Evolutionary conservation across 2,888 invertebrate genomes (phyloP), one percentile per base, ranked within the genome.

Genomic region (Ophion costatus): DNA sequence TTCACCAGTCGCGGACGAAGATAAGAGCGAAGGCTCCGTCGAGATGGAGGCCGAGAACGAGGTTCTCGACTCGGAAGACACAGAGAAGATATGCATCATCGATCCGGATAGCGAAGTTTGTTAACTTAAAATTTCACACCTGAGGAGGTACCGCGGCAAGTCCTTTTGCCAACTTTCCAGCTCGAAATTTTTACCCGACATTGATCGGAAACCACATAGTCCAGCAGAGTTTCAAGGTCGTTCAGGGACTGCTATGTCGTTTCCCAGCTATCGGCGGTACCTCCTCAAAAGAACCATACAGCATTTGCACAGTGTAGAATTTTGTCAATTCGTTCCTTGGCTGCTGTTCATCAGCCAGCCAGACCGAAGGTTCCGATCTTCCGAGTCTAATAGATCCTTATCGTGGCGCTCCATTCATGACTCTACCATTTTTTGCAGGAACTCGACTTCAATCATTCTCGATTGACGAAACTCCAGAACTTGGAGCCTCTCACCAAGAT

Each of bases 391-490:
- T n/a, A 10, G 0, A 3, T 2, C 20, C 7, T 20, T 10, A 22
- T 20, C 9, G 7, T 9, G 0, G 20, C 6, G 2, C 20, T n/a
- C 20, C 10, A 17, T 22, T 22, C 7, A 22, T 20, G 2, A n/a
- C 20, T 6, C 2, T 9, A 0, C 22, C 1, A 9, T 9, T 22
- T 22, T 59, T 59, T 91, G 63, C 74, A 94, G 88, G 96, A 96
- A 90, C 94, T 99, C n/a, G 98, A 99, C 93, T 95, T 99, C 87
- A 98, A 98, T 94, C 99, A 99, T 92, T 96, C 97, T 70, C 95
- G 98, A 87, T 96, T 99, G 86, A 96, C 96, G 2, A 97, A 97
- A 92, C 95, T 99, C 85, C 97, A 97, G 90, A 97, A 98, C 91
- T 94, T 99, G 85, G 98, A 98, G 90, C 96, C 96, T 0, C 94